Evolutionary conservation across 2,888 invertebrate species (phyloP), one percentile per base, ranked within the genome.

Genomic region (Fissipunctia ypsillon): DNA sequence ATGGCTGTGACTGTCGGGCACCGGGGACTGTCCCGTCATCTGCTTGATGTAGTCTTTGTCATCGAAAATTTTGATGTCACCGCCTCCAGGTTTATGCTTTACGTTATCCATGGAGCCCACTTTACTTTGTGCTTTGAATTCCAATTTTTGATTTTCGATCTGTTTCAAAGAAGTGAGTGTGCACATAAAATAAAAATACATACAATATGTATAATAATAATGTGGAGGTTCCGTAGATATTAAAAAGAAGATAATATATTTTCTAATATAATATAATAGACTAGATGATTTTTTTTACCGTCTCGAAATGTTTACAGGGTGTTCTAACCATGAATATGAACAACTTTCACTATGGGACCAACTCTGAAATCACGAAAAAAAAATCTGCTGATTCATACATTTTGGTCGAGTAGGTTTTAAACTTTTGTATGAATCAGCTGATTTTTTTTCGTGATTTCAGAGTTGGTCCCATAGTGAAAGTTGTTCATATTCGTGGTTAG

Each of bases 11-110:
- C 94, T 94, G 84, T 92, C 92, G 25, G 95, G 95, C 72, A 94
- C 88, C 74, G 96, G 94, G 31, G 96, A 95, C 70, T 91, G 92
- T 35, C 94, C 96, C 75, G 89, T 97, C 92, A 97, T 97, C 96
- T 98, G 98, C 96, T 98, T 98, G 93, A 98, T 97, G 96, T 99
- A 99, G 83, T 98, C 98, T 96, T 98, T 98, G 95, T 99, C 99
- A 93, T 99, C 98, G 94, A 98, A 99, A 91, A 99, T 99, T 97
- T 99, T 99, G 96, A 98, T 98, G 87, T 99, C 98, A 64, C 99
- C 99, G 80, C 99, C 99, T 88, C 99, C 98, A 74, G 99, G 99
- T 96, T 97, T 98, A 96, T 99, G 98, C 94, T 98, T 98, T 88
- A 99, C 97, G 95, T 99, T 99, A 95, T 99, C 98, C 97, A 98